Conservation (phyloP, 2,113 vertebrate genomes). For the Okapia johnstoni region DNA sequence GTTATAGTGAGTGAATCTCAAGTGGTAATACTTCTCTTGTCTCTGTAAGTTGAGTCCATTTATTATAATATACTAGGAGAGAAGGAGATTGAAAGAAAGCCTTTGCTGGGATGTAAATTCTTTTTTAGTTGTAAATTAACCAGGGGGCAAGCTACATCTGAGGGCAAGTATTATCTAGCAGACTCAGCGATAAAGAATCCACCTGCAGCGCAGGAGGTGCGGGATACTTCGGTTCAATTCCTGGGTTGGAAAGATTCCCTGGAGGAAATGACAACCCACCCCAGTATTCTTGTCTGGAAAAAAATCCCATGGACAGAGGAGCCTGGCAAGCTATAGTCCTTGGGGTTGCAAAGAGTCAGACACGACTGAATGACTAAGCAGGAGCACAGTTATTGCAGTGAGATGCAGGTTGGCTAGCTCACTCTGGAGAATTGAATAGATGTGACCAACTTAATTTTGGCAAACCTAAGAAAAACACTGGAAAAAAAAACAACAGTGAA, state of each 20-base stretch:
- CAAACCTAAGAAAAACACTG: not conserved
- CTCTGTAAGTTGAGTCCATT: not conserved
- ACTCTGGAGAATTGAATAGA: not conserved
- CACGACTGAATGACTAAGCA: not conserved
- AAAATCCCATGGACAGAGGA: not conserved
- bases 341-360: not conserved
- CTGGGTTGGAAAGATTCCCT: not conserved
- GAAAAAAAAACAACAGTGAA: not conserved
- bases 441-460: not conserved
- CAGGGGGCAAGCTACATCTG: not conserved
- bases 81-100: not conserved
- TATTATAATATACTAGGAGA: not conserved
- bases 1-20: not conserved
- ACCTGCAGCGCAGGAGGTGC: not conserved
- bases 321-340: not conserved
- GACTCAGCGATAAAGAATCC: not conserved
- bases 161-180: not conserved
- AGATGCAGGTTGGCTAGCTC: not conserved
- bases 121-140: not conserved
- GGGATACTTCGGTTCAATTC: not conserved
- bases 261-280: not conserved
- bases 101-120: not conserved
- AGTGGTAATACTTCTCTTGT: not conserved
- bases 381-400: not conserved
- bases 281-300: not conserved